Base-by-base conservation (phyloP, 2,113 vertebrate genomes). In the Tachysurus vachellii region DNA sequence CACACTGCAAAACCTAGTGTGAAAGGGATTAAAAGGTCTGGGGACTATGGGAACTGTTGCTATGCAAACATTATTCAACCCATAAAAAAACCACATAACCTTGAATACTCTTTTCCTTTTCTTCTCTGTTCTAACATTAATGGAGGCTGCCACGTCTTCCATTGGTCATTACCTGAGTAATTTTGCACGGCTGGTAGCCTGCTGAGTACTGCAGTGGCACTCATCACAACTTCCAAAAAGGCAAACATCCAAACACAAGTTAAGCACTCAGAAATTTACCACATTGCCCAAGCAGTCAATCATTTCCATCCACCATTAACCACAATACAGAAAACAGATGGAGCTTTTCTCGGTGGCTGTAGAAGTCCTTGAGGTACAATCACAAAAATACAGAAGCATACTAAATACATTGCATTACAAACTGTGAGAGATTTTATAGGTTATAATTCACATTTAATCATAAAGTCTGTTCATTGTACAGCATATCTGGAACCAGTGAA, bases 321-420 rank as follows among this genome's bases (percentile, higher is more conserved):
- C 88, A 84, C 42, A 82, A 88, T 88, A 88, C 80, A 89, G 83
- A 82, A 76, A 88, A 88, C 83, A 91, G 71, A 89, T 88, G 86
- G 76, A 64, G 47, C 54, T 61, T 80, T 59, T 71, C 53, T 59
- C 50, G 79, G 57, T 50, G 59, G 86, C 42, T 77, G 68, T 73
- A 61, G 76, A 86, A 66, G 56, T 87, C 76, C 23, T 80, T 82
- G 56, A 47, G 54, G 82, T 53, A 87, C 75, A 62, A 76, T 59
- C 44, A 70, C 12, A 26, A 53, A 23, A 19, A 57, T 80, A 59
- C 28, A 28, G 31, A 64, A 59, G 26, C 19, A 84, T 59, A 53
- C 42, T 44, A 42, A 83, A 81, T 50, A 23, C 28, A 4, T 71
- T 70, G 50, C 44, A 56, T 62, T 50, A 71, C 57, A 61, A 54